A percentile compares a stretch with the other conserved stretches of the same genome.
phyloP scores from a whole-genome alignment of 2,113 vertebrate species.

The Myanophis thanlyinensis region DNA sequence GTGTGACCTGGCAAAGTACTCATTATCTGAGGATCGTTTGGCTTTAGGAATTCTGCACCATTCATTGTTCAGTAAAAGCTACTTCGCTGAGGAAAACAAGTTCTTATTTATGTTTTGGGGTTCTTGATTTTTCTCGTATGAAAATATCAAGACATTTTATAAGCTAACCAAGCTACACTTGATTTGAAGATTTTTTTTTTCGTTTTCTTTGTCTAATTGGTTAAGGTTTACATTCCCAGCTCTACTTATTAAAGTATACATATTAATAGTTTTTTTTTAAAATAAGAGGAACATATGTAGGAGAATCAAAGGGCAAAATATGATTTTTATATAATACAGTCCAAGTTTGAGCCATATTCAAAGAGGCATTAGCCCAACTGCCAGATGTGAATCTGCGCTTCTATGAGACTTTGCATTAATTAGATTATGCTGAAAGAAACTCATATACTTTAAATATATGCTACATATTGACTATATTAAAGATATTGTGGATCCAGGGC shows the following conservation, averaged over 20 bases:
- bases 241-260: constrained; percentile 1
- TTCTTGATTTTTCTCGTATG: neutral
- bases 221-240: constrained; percentile 33
- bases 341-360: neutral
- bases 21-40: constrained; percentile 53
- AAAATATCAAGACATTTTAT: constrained; percentile 15
- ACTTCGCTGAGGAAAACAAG: constrained; percentile 37
- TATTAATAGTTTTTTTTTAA: constrained; percentile 13
- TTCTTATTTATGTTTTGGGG: constrained; percentile 30
- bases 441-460: neutral
- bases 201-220: neutral
- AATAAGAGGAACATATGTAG: constrained; percentile 35
- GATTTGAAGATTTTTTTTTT: constrained; percentile 32
- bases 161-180: neutral
- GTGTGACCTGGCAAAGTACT: constrained; percentile 33
- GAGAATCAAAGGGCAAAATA: neutral
- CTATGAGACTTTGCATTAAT: neutral
- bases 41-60: constrained; percentile 45
- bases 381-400: neutral
- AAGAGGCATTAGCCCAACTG: neutral
- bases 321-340: neutral
- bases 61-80: constrained; percentile 45
- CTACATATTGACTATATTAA: neutral
- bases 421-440: neutral
- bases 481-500: neutral